Percentiles rank a stretch among this genome's conserved stretches.
These are phyloP conservation scores for Pectinophora gossypiella DNA, from an alignment of 1,140 invertebrate genomes.

Conservation along the genomic window DNA sequence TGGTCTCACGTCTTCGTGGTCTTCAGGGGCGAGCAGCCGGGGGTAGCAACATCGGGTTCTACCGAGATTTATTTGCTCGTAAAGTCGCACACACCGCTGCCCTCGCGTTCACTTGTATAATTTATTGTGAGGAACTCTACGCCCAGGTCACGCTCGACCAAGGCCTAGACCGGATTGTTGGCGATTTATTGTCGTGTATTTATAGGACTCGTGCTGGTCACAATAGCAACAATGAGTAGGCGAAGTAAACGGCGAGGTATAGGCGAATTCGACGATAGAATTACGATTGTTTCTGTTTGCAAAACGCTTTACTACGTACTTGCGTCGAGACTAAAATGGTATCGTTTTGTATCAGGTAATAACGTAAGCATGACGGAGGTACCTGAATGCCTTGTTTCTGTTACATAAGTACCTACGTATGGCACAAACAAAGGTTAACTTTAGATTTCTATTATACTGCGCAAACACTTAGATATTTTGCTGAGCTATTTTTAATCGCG, in stretches of 20 bases:
- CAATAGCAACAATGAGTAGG: constrained; percentile 2
- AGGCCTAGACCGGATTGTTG: constrained; percentile 46
- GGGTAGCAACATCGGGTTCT: constrained; percentile 21
- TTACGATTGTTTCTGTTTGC: not conserved
- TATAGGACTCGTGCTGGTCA: constrained; percentile 4
- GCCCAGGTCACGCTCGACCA: constrained; percentile 49
- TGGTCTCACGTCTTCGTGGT: too few species aligned
- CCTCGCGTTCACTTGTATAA: constrained; percentile 69
- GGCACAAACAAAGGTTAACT: too few species aligned
- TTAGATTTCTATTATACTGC: too few species aligned
- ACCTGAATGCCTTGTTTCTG: too few species aligned
- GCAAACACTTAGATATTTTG: too few species aligned
- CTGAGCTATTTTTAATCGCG: too few species aligned
- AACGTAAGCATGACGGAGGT: too few species aligned
- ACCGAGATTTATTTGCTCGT: constrained; percentile 62
- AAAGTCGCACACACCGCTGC: constrained; percentile 63
- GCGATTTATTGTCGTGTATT: constrained; percentile 41
- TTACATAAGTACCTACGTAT: too few species aligned
- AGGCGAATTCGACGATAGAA: not conserved
- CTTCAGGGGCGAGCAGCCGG: not conserved
- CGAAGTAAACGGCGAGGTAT: not conserved
- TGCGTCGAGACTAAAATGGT: too few species aligned
- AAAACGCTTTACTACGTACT: too few species aligned
- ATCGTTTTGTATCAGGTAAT: too few species aligned
- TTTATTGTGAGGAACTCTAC: constrained; percentile 41